Percentiles rank a stretch among this genome's conserved stretches.
Conservation (phyloP, 2,113 vertebrate genomes). For the Oryzias melastigma region DNA sequence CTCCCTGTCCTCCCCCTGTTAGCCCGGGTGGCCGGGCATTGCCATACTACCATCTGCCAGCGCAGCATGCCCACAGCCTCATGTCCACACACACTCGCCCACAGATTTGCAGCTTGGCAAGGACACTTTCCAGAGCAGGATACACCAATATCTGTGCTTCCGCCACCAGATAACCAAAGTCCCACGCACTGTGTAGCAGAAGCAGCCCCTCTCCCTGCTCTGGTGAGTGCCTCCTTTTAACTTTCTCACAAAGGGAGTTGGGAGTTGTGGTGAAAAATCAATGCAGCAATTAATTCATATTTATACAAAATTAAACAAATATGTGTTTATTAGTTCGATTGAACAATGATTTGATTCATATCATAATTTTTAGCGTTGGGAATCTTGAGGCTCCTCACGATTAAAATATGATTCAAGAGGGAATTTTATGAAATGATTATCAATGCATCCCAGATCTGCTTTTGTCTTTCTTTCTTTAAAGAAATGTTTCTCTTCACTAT, state of each 20-base stretch:
- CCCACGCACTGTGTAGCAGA: conserved; percentile 43
- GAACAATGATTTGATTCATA: too few species aligned
- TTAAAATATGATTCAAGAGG: too few species aligned
- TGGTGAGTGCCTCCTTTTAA: conserved; percentile 75
- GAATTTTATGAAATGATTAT: too few species aligned
- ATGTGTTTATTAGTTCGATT: conserved; percentile 22
- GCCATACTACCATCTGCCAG: conserved; percentile 76
- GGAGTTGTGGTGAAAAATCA: conserved; percentile 48
- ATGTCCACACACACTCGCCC: conserved; percentile 52
- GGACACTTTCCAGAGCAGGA: conserved; percentile 68
- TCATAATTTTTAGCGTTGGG: too few species aligned
- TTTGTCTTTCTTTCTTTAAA: too few species aligned
- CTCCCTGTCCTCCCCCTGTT: conserved; percentile 50
- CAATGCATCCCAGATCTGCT: too few species aligned
- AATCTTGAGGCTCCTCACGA: too few species aligned
- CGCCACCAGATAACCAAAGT: conserved; percentile 58
- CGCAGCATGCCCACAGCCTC: conserved; percentile 71
- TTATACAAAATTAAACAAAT: conserved; percentile 52
- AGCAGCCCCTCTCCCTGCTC: conserved; percentile 40
- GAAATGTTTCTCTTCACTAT: too few species aligned
- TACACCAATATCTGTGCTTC: conserved; percentile 64
- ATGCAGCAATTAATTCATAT: conserved; percentile 33
- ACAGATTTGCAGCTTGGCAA: conserved; percentile 60
- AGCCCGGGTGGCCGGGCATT: conserved; percentile 66
- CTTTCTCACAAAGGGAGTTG: conserved; percentile 78